A percentile compares a stretch with the other conserved stretches of the same genome.
phyloP scores from a whole-genome alignment of 2,797 vertebrate genomes.

The Pelochelys cantorii region DNA sequence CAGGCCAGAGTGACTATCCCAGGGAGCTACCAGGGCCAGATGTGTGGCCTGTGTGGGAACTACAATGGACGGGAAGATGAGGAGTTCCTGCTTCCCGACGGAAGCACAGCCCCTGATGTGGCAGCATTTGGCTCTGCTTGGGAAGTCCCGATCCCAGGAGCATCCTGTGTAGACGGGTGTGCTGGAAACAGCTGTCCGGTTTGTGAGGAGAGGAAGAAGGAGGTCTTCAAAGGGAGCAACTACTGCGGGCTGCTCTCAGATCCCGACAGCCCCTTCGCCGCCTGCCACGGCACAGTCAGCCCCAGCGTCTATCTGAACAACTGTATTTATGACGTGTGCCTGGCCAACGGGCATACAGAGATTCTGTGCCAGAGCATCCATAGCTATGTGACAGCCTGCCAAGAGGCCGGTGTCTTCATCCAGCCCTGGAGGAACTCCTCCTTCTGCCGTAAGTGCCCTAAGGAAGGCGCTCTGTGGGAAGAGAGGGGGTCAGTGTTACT shows the following conservation, averaged over 20 bases:
- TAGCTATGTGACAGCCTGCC: slow-evolving; percentile 75
- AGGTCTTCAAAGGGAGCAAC: slow-evolving; percentile 40
- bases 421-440: slow-evolving; percentile 67
- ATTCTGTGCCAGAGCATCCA: slow-evolving; percentile 25
- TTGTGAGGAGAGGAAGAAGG: neutral
- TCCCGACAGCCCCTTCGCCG: slow-evolving; percentile 53
- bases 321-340: slow-evolving; percentile 75
- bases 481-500: neutral
- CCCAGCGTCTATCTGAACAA: slow-evolving; percentile 44
- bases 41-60: slow-evolving; percentile 77
- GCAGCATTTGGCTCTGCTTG: slow-evolving; percentile 45
- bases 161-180: slow-evolving; percentile 58
- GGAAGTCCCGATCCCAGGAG: slow-evolving; percentile 43
- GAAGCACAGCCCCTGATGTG: neutral
- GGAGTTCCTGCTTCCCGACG: slow-evolving; percentile 68
- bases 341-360: slow-evolving; percentile 2
- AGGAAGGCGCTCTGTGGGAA: neutral
- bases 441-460: slow-evolving; percentile 75
- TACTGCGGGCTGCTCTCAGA: slow-evolving; percentile 74
- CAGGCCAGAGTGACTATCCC: slow-evolving; percentile 68
- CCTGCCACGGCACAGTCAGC: slow-evolving; percentile 23
- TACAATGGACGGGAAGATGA: slow-evolving; percentile 63
- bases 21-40: slow-evolving; percentile 64
- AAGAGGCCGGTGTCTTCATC: slow-evolving; percentile 45
- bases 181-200: neutral